A percentile compares a stretch with the other conserved stretches of the same genome.
Conservation (phyloP, 2,113 vertebrate genomes). For the Oriolus oriolus region DNA sequence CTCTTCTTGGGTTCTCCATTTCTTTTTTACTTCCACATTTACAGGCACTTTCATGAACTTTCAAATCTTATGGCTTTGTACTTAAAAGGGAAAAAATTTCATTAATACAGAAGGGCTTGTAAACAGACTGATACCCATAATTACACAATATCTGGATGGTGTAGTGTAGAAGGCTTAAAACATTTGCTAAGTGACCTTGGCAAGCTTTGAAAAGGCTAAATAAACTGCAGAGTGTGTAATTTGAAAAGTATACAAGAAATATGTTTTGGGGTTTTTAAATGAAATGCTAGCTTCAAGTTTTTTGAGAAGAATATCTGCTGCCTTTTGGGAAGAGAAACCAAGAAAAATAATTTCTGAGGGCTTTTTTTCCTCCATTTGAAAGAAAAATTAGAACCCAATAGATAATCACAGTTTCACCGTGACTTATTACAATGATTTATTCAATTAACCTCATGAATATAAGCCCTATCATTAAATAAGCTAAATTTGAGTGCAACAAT, state of each 20-base stretch:
- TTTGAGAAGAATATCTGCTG: neutral
- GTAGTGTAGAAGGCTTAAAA: neutral
- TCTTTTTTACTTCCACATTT: neutral
- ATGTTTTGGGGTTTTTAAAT: neutral
- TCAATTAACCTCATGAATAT: constrained; percentile 75
- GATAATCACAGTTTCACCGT: constrained; percentile 68
- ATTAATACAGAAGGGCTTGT: neutral
- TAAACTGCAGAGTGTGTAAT: neutral
- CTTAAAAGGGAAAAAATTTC: neutral
- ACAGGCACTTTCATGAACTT: neutral
- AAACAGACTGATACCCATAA: neutral
- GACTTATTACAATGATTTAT: constrained; percentile 74
- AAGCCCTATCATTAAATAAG: constrained; percentile 71
- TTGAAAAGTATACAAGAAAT: neutral
- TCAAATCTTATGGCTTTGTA: neutral
- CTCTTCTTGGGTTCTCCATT: neutral
- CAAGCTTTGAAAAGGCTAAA: neutral
- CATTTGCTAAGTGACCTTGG: neutral
- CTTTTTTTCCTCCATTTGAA: constrained; percentile 11
- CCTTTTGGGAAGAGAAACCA: constrained; percentile 26
- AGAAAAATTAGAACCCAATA: constrained; percentile 63
- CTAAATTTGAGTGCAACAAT: constrained; percentile 73
- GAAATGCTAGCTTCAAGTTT: neutral
- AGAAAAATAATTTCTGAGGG: constrained; percentile 36
- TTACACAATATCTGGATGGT: neutral